Evolutionary conservation across 2,888 invertebrate species (phyloP), one percentile per base, ranked within the genome.

Genomic region (Sinopyrophorus schimmeli): DNA sequence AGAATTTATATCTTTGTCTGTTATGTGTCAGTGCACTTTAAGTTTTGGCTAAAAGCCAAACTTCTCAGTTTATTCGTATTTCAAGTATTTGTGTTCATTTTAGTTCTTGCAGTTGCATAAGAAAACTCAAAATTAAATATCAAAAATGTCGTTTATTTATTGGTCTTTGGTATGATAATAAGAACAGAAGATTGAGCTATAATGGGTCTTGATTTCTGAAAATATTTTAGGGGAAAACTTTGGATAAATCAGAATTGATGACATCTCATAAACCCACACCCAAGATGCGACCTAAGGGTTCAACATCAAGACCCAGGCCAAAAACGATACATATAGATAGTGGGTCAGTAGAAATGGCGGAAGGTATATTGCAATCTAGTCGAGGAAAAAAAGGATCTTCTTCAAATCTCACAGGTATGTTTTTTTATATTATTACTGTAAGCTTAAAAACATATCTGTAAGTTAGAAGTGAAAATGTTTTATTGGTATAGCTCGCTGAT

Each of bases 321-420:
- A 92, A 92, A 77, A 93, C 92, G 27, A 92, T 93, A 54, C 92
- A 93, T 70, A 90, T 92, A 54, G 92, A 92, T 71, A 84, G 86
- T 65, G 85, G 86, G 40, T 84, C 86, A 24, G 81, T 87, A 37
- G 88, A 89, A 65, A 81, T 86, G 59, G 87, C 88, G 53, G 88
- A 89, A 67, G 87, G 87, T 51, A 82, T 84, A 73, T 79, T 87
- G 57, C 80, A 82, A 53, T 80, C 83, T 51, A 83, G 85, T 72
- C 77, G 83, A 60, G 83, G 85, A 44, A 88, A 88, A 68, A 90
- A 89, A 68, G 89, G 91, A 54, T 89, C 90, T 48, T 81, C 83
- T 59, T 85, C 89, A 52, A 91, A 90, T 75, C 81, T 92, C 49
- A 84, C 90, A 69, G 91, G 91, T 91, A 75, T 11, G 7, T 44